Evolutionary conservation across 2,797 vertebrate genomes (phyloP), one percentile per base, ranked within the genome.

Genomic region (Chelon auratus): DNA sequence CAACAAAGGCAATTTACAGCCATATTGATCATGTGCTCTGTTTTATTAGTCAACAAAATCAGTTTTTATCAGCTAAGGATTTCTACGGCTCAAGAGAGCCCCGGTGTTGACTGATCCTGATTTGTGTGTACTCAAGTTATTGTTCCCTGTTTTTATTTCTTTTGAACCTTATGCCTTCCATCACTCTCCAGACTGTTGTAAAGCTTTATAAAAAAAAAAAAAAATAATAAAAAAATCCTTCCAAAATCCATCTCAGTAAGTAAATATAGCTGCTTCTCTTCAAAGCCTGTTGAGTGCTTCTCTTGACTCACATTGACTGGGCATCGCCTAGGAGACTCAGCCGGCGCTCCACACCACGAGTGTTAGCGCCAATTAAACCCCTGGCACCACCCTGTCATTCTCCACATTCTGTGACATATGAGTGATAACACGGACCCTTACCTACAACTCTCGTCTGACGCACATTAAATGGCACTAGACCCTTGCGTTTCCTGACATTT

Each of bases 401-500:
- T 72, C 67, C 80, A 76, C 86, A 81, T 87, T 80, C 77, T 84
- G 86, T 90, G 91, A 91, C 90, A 88, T 86, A 87, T 90, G 89
- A 93, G 89, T 87, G 89, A 93, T 90, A 92, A 92, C 92, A 89
- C 83, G 67, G 73, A 77, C 82, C 75, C 89, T 88, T 90, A 91
- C 93, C 90, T 90, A 91, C 90, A 86, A 84, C 85, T 84, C 85
- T 87, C 89, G 84, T 90, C 89, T 84, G 90, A 88, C 37, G 82
- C 77, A 75, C 91, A 91, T 90, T 89, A 93, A 94, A 92, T 91
- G 90, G 87, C 90, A 89, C 88, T 87, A 78, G 89, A 90, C 89
- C 86, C 87, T 68, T 68, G 86, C 79, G 71, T 91, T 93, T 94
- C 91, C 92, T 94, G 93, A 93, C 93, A 92, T 93, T 93, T 93